Evolutionary conservation across 2,888 invertebrate genomes (phyloP), one percentile per base, ranked within the genome.

Genomic region (Lacanobia oleracea): DNA sequence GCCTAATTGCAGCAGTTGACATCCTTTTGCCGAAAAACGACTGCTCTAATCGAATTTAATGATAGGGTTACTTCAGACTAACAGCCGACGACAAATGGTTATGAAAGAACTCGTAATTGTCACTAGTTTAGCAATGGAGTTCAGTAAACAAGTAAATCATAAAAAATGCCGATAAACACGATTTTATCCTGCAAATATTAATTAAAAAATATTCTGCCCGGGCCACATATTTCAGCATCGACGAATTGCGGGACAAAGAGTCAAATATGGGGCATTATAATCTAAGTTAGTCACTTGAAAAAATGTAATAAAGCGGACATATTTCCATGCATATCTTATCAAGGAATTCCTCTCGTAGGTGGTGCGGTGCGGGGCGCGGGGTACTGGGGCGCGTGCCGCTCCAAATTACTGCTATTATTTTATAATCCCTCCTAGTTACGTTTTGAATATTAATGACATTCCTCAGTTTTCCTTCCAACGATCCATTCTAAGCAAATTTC

Each of bases 351-450:
- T 84, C 83, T 76, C 88, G 84, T 86, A 88, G 89, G 91, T 91
- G 85, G 85, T 79, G 86, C 83, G 84, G 85, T 76, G 81, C 74
- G 86, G 86, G 81, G 79, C 68, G 83, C 72, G 86, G 78, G 82
- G 86, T 85, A 77, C 82, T 84, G 80, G 80, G 90, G 89, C 92
- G 91, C 93, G 91, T 92, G 92, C 94, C 94, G 91, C 87, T 91
- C 94, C 89, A 95, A 95, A 95, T 95, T 95, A 95, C 95, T 95
- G 93, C 95, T 95, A 96, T 95, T 95, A 95, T 95, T 96, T 95
- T 95, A 95, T 95, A 95, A 95, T 95, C 94, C 95, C 94, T 94
- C 95, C 93, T 93, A 93, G 93, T 95, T 94, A 94, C 93, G 94
- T 93, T 94, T 94, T 93, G 95, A 96, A 96, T 95, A 96, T 95